Evolutionary conservation across 2,113 vertebrate species (phyloP), one percentile per base, ranked within the genome.

Genomic region (Microcebus ravelobensis): DNA sequence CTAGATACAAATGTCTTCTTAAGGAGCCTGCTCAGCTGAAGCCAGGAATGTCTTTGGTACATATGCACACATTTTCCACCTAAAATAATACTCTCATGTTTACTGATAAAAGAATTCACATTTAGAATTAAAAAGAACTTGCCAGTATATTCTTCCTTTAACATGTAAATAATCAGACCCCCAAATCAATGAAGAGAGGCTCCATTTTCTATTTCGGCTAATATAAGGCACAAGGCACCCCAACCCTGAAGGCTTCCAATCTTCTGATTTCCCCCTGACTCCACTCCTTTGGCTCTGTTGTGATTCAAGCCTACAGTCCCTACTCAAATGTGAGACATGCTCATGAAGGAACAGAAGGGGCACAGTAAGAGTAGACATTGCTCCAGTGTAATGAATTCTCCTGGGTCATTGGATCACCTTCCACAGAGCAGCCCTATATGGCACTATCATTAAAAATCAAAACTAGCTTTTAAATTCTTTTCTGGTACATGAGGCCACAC

Each of bases 71-170:
- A 82, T 34, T 94, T 87, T 90, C 57, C 21, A 45, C n/a, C 82
- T 83, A 74, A 87, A 94, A 76, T 80, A 42, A 85, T 80, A 42
- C 34, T n/a, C 18, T 92, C 42, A 8, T 67, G 18, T 36, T 82
- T 79, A 67, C 15, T 87, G 70, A 48, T 76, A 27, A 95, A 95
- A 82, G 23, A 6, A 52, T 87, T 84, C 52, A 67, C 17, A 42
- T 91, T 93, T 65, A 87, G 93, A 94, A 34, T 29, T 52, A 27
- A 81, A 76, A 80, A 92, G 25, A 88, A 91, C 91, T 91, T 82
- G 39, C 63, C 52, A 90, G 76, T 31, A 71, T 25, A 20, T 39
- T 90, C 70, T 94, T 92, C 65, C 70, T 29, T 80, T 73, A 90
- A 81, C 11, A 71, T 81, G 55, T 77, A 91, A 59, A 85, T 76